Evolutionary conservation across 2,113 vertebrate species (phyloP).

Genomic region (Lampris incognitus): DNA sequence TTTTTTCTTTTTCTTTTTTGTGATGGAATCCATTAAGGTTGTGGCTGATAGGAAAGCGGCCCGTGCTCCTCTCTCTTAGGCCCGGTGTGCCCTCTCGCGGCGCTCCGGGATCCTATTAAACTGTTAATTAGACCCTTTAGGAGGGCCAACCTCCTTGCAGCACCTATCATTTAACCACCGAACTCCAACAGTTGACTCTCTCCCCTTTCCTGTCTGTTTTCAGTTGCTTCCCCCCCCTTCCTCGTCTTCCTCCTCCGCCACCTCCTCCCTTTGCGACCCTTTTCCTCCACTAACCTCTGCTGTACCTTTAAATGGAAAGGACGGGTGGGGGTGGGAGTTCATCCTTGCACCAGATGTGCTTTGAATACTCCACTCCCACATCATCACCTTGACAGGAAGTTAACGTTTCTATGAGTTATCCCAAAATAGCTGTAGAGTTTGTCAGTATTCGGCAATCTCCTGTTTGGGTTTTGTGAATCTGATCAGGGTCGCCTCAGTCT

Average conservation of each 20-base stretch:
- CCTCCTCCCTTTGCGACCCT: neutral
- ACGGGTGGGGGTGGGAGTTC: neutral
- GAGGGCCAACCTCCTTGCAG: slow-evolving; percentile 40
- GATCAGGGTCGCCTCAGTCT: neutral
- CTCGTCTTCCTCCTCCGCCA: neutral
- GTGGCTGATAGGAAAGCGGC: slow-evolving; percentile 21
- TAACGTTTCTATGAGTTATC: neutral
- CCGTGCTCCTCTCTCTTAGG: slow-evolving; percentile 5
- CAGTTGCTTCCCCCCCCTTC: neutral
- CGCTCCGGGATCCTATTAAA: slow-evolving; percentile 67
- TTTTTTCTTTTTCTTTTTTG: neutral
- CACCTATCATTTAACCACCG: slow-evolving; percentile 27
- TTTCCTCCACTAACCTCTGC: neutral
- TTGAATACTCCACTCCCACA: slow-evolving; percentile 1
- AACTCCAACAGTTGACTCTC: slow-evolving; percentile 25
- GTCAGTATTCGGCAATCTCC: neutral
- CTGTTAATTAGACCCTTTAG: slow-evolving; percentile 68
- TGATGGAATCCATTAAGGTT: slow-evolving; percentile 38
- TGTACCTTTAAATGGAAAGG: neutral
- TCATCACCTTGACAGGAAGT: neutral
- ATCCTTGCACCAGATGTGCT: neutral
- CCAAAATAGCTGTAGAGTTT: slow-evolving; percentile 15
- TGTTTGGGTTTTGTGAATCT: slow-evolving; percentile 17
- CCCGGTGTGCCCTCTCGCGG: neutral
- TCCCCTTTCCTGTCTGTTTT: neutral